A percentile compares a stretch with the other conserved stretches of the same genome.
phyloP scores from a whole-genome alignment of 2,888 invertebrate species.

The Melieria picta region DNA sequence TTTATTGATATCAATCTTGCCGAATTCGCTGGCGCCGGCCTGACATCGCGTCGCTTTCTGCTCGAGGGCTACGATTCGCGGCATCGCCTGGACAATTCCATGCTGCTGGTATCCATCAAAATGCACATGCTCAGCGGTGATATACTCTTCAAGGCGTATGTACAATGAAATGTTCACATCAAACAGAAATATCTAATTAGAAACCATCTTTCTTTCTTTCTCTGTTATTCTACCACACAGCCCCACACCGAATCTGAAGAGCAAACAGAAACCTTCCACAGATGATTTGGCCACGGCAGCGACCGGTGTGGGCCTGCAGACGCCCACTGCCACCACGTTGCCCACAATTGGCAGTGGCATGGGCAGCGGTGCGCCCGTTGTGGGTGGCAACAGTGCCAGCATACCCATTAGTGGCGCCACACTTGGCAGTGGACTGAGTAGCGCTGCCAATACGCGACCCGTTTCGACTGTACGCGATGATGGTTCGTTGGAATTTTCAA shows the following conservation, averaged over 20 bases:
- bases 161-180: constrained; percentile 45
- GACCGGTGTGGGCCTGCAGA: constrained; percentile 57
- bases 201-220: neutral
- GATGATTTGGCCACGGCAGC: constrained; percentile 62
- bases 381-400: constrained; percentile 41
- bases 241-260: constrained; percentile 73
- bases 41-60: constrained; percentile 85
- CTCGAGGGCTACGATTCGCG: constrained; percentile 95
- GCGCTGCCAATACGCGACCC: constrained; percentile 51
- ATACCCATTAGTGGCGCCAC: constrained; percentile 50
- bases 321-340: constrained; percentile 57
- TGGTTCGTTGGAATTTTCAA: constrained; percentile 60
- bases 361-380: constrained; percentile 48
- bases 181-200: neutral
- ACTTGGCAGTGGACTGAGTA: constrained; percentile 38
- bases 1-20: constrained; percentile 97
- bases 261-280: constrained; percentile 68
- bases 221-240: constrained; percentile 59
- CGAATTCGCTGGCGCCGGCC: constrained; percentile 94
- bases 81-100: constrained; percentile 95
- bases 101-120: constrained; percentile 87
- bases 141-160: constrained; percentile 97
- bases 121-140: constrained; percentile 97
- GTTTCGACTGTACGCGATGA: constrained; percentile 67
- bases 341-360: constrained; percentile 53